These are phyloP conservation scores for Nemurella pictetii DNA, from an alignment of 2,888 invertebrate genomes.

Conservation along the genomic window DNA sequence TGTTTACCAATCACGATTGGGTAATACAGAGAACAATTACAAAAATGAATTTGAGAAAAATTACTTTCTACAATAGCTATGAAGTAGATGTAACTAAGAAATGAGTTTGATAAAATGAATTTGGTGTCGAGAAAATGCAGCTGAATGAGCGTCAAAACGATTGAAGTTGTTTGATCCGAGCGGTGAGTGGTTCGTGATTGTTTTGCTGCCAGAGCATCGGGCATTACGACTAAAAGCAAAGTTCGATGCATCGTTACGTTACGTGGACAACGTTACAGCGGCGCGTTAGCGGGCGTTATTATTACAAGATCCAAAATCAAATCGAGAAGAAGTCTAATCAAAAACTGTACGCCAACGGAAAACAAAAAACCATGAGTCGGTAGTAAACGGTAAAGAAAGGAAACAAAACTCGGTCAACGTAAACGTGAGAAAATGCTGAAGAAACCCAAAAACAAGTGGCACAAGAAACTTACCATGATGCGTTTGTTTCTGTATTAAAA, in stretches of 20 bases:
- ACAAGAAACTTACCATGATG: conserved; percentile 44
- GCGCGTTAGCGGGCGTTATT: not conserved
- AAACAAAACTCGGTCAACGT: conserved; percentile 30
- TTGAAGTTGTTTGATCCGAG: no score
- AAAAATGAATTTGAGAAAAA: no score
- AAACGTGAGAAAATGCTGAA: conserved; percentile 37
- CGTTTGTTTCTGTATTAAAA: conserved; percentile 45
- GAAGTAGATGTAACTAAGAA: no score
- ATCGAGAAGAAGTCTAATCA: conserved; percentile 12
- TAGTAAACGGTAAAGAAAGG: conserved; percentile 26
- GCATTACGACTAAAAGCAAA: not conserved
- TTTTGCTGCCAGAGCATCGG: not conserved
- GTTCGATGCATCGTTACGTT: not conserved
- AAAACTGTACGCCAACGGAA: not conserved
- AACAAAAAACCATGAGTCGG: not conserved
- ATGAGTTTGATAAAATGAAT: no score
- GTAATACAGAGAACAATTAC: no score
- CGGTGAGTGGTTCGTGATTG: no score
- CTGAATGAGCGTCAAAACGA: no score
- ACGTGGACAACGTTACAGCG: not conserved
- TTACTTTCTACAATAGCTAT: no score
- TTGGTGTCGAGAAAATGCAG: not conserved
- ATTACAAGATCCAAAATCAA: conserved; percentile 6
- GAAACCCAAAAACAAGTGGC: conserved; percentile 40
- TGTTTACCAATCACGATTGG: no score